phyloP scores from a whole-genome alignment of 1,140 invertebrate species.

The Zelostemma sp. region DNA sequence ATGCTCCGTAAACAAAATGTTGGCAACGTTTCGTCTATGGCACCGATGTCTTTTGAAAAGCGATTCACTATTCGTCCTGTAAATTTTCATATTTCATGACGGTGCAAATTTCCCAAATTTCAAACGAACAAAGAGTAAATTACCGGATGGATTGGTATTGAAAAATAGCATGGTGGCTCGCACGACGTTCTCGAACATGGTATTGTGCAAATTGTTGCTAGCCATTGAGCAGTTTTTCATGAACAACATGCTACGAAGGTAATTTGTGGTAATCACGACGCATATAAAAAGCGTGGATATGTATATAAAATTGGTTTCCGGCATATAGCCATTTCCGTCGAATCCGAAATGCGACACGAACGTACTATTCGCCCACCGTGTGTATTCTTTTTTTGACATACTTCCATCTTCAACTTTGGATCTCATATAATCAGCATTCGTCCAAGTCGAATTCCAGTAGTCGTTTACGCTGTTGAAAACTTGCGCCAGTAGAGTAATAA shows the following conservation, averaged over 20 bases:
- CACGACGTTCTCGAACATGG: constrained; percentile 84
- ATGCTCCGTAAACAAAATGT: constrained; percentile 68
- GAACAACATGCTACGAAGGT: constrained; percentile 77
- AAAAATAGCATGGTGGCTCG: constrained; percentile 86
- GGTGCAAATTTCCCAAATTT: too few species aligned
- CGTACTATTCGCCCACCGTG: not conserved
- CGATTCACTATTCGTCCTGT: constrained; percentile 63
- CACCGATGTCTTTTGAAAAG: too few species aligned
- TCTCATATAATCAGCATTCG: constrained; percentile 65
- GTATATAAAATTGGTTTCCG: constrained; percentile 50
- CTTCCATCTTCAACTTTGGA: constrained; percentile 18
- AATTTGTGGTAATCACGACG: constrained; percentile 68
- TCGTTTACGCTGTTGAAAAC: constrained; percentile 78
- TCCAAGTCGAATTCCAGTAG: constrained; percentile 86
- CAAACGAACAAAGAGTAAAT: not conserved
- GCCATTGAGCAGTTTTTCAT: constrained; percentile 87
- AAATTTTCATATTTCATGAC: too few species aligned
- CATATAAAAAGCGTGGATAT: constrained; percentile 62
- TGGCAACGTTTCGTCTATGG: constrained; percentile 52
- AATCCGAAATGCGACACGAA: constrained; percentile 13
- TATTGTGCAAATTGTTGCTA: constrained; percentile 82
- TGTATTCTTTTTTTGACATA: not conserved
- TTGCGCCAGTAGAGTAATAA: constrained; percentile 78
- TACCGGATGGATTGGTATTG: constrained; percentile 83
- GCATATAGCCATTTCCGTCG: constrained; percentile 45